phyloP scores from a whole-genome alignment of 2,888 invertebrate species.

The Embidobia sp. region DNA sequence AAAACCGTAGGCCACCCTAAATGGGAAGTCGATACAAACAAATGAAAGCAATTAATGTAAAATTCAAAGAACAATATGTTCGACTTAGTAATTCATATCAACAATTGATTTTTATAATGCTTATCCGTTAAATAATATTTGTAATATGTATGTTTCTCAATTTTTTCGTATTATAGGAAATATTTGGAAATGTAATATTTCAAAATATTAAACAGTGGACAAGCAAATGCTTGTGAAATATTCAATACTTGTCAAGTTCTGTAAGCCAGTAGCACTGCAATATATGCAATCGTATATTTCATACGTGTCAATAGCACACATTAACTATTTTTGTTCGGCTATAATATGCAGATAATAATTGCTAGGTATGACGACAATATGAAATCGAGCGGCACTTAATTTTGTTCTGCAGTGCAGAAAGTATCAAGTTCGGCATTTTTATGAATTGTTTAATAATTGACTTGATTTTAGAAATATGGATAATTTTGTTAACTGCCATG shows the following conservation, averaged over 20 bases:
- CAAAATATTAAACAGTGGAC: no score
- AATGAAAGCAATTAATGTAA: constrained; percentile 22
- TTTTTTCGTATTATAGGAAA: no score
- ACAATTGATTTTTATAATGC: no score
- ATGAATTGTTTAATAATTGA: constrained; percentile 28
- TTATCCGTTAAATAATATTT: no score
- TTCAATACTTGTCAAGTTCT: no score
- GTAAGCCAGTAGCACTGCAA: no score
- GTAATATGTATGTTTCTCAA: no score
- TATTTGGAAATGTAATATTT: no score
- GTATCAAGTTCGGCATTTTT: constrained; percentile 31
- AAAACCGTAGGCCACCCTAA: constrained; percentile 10
- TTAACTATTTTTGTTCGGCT: constrained; percentile 31
- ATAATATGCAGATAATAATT: constrained; percentile 35
- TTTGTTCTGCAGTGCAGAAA: neutral
- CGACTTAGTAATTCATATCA: no score
- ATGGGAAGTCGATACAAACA: constrained; percentile 32
- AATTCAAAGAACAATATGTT: no score
- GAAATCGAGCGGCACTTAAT: constrained; percentile 21
- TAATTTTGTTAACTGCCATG: constrained; percentile 26
- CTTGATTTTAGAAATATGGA: constrained; percentile 28
- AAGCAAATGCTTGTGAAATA: no score
- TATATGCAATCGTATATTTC: constrained; percentile 9
- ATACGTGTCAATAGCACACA: constrained; percentile 31
- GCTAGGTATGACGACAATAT: constrained; percentile 15